Evolutionary conservation across 2,888 invertebrate genomes (phyloP).

Genomic region (Lasioglossum lativentre): DNA sequence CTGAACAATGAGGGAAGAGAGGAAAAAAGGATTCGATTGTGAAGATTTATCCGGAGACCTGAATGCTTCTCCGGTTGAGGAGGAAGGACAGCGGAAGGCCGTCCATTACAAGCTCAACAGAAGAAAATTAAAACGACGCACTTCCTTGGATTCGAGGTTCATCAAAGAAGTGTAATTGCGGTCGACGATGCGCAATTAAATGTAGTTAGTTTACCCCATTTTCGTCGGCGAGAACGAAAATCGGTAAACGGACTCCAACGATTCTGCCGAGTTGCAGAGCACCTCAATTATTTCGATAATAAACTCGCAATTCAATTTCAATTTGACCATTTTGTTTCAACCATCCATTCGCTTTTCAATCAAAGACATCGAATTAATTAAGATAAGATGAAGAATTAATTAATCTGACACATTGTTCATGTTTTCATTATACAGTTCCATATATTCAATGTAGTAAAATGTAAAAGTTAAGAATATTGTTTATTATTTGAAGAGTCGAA

Average conservation of each 20-base stretch:
- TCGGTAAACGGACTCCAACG: neutral
- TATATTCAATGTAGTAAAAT: too few species aligned
- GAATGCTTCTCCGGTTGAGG: slow-evolving; percentile 41
- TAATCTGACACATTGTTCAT: too few species aligned
- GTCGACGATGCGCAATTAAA: neutral
- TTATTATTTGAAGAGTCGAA: neutral
- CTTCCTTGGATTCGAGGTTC: slow-evolving; percentile 20
- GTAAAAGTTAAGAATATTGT: too few species aligned
- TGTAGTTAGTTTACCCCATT: neutral
- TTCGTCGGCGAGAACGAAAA: neutral
- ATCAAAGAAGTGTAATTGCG: slow-evolving; percentile 17
- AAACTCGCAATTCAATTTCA: neutral
- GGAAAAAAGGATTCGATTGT: slow-evolving; percentile 31
- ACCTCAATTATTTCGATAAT: neutral
- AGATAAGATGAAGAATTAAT: neutral
- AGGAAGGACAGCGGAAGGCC: slow-evolving; percentile 49
- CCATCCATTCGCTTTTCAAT: neutral
- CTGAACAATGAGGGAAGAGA: slow-evolving; percentile 27
- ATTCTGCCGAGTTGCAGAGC: neutral
- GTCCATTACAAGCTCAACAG: slow-evolving; percentile 18
- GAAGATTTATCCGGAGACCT: slow-evolving; percentile 50
- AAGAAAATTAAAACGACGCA: slow-evolving; percentile 16
- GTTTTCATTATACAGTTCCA: too few species aligned
- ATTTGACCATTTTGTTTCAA: neutral
- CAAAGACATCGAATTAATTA: too few species aligned